These are phyloP conservation scores for Syngnathus acus DNA, from an alignment of 2,797 vertebrate genomes.

Conservation along the genomic window DNA sequence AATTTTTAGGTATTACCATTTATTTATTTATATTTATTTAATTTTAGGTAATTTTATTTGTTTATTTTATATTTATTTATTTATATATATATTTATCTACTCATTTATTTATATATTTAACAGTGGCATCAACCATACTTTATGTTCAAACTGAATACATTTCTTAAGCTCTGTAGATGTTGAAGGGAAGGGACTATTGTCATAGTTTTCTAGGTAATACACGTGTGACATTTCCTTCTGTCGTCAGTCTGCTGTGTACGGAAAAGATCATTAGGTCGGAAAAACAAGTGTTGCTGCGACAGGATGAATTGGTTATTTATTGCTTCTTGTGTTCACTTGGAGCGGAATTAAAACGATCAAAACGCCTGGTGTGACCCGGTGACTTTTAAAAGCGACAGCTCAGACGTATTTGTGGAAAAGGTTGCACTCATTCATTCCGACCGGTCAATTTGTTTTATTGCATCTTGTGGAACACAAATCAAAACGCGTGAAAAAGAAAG, in stretches of 20 bases:
- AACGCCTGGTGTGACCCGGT: not conserved
- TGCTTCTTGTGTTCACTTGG: not conserved
- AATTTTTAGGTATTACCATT: too few relatives aligned
- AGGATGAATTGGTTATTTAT: not conserved
- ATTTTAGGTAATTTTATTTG: too few relatives aligned
- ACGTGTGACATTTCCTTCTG: not conserved
- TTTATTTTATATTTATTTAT: too few relatives aligned
- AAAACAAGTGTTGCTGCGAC: not conserved
- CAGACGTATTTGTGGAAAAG: not conserved
- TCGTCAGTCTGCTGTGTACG: not conserved
- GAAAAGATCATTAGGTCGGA: not conserved
- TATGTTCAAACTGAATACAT: too few relatives aligned
- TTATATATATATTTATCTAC: too few relatives aligned
- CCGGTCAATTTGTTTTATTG: not conserved
- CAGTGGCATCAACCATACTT: too few relatives aligned
- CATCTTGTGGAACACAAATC: not conserved
- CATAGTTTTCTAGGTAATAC: not conserved
- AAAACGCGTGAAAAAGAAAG: not conserved
- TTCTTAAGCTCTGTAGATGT: too few relatives aligned
- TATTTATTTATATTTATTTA: too few relatives aligned
- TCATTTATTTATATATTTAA: too few relatives aligned
- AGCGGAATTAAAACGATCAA: not conserved
- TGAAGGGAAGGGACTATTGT: not conserved
- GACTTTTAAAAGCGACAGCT: conserved; percentile 2
- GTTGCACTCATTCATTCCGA: not conserved